Percentiles rank a stretch among this genome's conserved stretches.
phyloP scores from a whole-genome alignment of 2,888 invertebrate species.

The Ctenicera cuprea region DNA sequence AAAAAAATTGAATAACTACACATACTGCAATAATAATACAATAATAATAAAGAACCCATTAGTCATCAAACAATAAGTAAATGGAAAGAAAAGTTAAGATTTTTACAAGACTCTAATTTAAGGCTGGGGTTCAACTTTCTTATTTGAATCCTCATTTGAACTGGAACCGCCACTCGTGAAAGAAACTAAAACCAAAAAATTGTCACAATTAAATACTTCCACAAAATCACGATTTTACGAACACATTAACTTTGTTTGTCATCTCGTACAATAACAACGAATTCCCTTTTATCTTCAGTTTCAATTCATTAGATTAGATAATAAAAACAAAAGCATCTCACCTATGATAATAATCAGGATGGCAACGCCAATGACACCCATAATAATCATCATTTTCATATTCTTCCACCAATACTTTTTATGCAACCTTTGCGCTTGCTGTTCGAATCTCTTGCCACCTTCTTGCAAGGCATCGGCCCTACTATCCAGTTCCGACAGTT shows the following conservation, averaged over 20 bases:
- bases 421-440: conserved; percentile 97
- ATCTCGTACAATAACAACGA: conserved; percentile 6
- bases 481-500: conserved; percentile 95
- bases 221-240: not conserved
- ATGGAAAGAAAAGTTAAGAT: conserved; percentile 13
- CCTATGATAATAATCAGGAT: conserved; percentile 92
- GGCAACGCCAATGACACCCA: conserved; percentile 88
- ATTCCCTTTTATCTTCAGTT: not conserved
- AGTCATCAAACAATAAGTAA: conserved; percentile 19
- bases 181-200: conserved; percentile 30
- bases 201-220: not conserved
- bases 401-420: conserved; percentile 99
- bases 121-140: conserved; percentile 12
- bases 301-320: conserved; percentile 23
- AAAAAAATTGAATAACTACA: conserved; percentile 11
- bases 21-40: conserved; percentile 10
- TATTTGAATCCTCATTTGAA: not conserved
- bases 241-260: not conserved
- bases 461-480: conserved; percentile 96
- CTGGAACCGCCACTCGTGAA: conserved; percentile 31
- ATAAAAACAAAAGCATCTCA: conserved; percentile 74
- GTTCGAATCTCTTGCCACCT: conserved; percentile 97
- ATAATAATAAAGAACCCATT: conserved; percentile 18
- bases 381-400: conserved; percentile 96
- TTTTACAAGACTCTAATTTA: conserved; percentile 4